These are phyloP conservation scores for Trissoscelio sp. DNA, from an alignment of 2,888 invertebrate species.

Conservation along the genomic window DNA sequence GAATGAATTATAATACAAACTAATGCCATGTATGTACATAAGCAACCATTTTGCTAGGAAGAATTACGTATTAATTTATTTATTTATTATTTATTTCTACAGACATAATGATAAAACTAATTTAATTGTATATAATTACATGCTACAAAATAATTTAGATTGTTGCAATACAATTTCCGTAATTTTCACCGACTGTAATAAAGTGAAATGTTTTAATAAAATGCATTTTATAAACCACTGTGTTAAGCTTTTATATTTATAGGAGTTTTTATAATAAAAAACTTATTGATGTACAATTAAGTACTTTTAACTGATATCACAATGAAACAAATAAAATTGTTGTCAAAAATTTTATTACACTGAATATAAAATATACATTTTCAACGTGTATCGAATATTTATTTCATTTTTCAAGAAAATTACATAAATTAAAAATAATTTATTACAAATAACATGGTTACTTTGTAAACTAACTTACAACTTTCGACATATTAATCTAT, in stretches of 20 bases:
- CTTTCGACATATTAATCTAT: constrained; percentile 29
- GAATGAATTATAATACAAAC: constrained; percentile 2
- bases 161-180: background rate
- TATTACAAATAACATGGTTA: constrained; percentile 43
- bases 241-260: background rate
- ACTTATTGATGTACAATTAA: no score
- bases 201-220: background rate
- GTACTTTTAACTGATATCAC: background rate
- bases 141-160: background rate
- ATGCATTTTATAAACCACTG: background rate
- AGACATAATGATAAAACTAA: background rate
- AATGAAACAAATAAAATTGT: constrained; percentile 19
- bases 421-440: constrained; percentile 51
- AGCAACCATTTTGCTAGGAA: background rate
- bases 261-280: no score
- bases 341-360: constrained; percentile 28
- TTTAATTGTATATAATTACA: background rate
- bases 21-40: constrained; percentile 27
- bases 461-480: constrained; percentile 34
- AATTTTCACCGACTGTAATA: background rate
- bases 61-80: constrained; percentile 6
- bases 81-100: constrained; percentile 3
- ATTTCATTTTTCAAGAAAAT: constrained; percentile 29
- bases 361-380: constrained; percentile 47
- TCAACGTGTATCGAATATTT: constrained; percentile 28